A percentile compares a stretch with the other conserved stretches of the same genome.
These are phyloP conservation scores for Dicyrtomina minuta DNA, from an alignment of 2,888 invertebrate species.

Conservation along the genomic window DNA sequence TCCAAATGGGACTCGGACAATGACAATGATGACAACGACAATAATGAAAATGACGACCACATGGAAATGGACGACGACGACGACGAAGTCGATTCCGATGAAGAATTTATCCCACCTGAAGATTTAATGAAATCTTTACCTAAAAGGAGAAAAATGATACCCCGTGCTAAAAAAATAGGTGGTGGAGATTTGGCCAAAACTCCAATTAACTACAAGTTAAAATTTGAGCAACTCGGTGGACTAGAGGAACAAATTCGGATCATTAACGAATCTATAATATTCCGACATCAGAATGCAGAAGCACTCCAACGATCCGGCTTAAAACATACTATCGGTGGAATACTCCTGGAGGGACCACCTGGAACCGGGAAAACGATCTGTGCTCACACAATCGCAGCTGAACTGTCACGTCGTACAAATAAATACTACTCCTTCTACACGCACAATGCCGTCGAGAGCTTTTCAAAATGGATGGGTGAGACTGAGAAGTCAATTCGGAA, in stretches of 20 bases:
- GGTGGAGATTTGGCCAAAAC: background rate
- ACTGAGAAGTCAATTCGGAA: conserved; percentile 8
- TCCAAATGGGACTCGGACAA: too few relatives aligned
- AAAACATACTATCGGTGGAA: conserved; percentile 12
- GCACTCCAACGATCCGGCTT: conserved; percentile 12
- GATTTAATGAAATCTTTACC: too few relatives aligned
- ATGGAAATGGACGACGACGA: too few relatives aligned
- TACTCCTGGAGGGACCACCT: conserved; percentile 24
- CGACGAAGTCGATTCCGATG: too few relatives aligned
- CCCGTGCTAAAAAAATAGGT: too few relatives aligned
- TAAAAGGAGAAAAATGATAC: background rate
- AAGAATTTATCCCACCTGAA: too few relatives aligned
- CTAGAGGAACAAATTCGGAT: conserved; percentile 14
- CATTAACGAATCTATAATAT: conserved; percentile 21
- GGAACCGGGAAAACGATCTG: conserved; percentile 27
- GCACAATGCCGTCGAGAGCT: conserved; percentile 21
- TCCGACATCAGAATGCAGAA: conserved; percentile 14
- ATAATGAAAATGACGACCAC: too few relatives aligned
- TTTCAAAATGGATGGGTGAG: conserved; percentile 30
- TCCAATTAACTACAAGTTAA: conserved; percentile 17
- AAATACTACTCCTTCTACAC: conserved; percentile 21
- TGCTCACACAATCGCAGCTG: conserved; percentile 26
- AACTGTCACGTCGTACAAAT: background rate
- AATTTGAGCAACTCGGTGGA: conserved; percentile 25
- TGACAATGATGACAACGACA: too few relatives aligned